Evolutionary conservation across 2,113 vertebrate species (phyloP).

Genomic region (Sporophila hypoxantha): DNA sequence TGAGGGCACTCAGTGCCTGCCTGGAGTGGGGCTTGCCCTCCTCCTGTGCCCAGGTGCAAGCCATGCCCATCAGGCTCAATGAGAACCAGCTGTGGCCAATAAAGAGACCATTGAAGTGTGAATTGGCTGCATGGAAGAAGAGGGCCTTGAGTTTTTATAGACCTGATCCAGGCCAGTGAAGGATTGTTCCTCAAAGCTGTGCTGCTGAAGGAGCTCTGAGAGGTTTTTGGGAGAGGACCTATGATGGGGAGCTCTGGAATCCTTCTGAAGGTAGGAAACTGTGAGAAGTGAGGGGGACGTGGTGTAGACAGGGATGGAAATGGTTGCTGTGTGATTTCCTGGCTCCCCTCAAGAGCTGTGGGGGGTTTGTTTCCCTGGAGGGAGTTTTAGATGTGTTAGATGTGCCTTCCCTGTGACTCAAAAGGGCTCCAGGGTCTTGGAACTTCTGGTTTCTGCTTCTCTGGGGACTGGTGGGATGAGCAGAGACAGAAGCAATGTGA

Average conservation of each 20-base stretch:
- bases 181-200: rapidly evolving
- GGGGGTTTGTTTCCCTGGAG: background rate
- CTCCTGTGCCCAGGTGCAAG: background rate
- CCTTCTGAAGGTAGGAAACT: background rate
- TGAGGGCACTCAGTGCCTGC: background rate
- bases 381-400: background rate
- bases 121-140: background rate
- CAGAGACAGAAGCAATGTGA: background rate
- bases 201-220: rapidly evolving
- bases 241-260: background rate
- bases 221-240: background rate
- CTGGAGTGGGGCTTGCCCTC: rapidly evolving
- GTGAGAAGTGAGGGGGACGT: background rate
- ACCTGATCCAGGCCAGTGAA: rapidly evolving
- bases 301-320: background rate
- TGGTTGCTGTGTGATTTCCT: background rate
- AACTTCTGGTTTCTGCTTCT: background rate
- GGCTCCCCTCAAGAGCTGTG: background rate
- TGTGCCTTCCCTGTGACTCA: background rate
- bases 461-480: background rate
- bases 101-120: background rate
- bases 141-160: background rate
- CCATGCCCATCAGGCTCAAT: rapidly evolving
- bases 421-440: background rate
- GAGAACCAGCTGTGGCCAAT: background rate